Conservation (phyloP, 2,888 invertebrate genomes). For the Shargacucullia verbasci region DNA sequence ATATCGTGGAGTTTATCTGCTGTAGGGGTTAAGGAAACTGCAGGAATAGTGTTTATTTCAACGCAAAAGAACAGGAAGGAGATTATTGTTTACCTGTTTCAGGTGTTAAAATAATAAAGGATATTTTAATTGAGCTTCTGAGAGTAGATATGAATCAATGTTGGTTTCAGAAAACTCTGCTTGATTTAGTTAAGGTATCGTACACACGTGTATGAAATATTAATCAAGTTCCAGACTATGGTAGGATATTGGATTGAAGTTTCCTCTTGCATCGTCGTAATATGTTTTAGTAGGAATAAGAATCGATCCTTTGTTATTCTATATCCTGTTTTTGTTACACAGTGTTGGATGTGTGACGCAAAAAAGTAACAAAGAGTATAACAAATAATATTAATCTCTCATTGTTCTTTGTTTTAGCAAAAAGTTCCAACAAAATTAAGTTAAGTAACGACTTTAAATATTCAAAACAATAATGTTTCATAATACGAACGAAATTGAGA, state of each 20-base stretch:
- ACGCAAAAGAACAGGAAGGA: neutral
- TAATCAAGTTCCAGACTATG: neutral
- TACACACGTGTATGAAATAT: neutral
- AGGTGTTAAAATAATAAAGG: no score
- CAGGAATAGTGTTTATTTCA: neutral
- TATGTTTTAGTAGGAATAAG: constrained; percentile 9
- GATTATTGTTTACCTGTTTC: no score
- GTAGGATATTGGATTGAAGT: neutral
- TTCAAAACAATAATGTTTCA: neutral
- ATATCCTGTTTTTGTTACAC: constrained; percentile 47
- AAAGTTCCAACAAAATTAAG: no score
- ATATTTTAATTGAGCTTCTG: no score
- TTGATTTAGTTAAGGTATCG: no score
- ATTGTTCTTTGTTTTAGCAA: no score
- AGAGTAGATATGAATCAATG: no score
- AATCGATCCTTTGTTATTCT: constrained; percentile 36
- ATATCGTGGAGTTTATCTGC: constrained; percentile 8
- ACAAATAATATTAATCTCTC: no score
- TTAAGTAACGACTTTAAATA: neutral
- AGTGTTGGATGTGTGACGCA: constrained; percentile 13
- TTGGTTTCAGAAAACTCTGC: no score
- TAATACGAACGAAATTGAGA: constrained; percentile 6
- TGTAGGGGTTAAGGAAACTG: neutral
- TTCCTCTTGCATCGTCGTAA: constrained; percentile 12
- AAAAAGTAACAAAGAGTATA: constrained; percentile 8